These are phyloP conservation scores for Aplysia californica DNA, from an alignment of 1,140 invertebrate genomes.

Conservation along the genomic window DNA sequence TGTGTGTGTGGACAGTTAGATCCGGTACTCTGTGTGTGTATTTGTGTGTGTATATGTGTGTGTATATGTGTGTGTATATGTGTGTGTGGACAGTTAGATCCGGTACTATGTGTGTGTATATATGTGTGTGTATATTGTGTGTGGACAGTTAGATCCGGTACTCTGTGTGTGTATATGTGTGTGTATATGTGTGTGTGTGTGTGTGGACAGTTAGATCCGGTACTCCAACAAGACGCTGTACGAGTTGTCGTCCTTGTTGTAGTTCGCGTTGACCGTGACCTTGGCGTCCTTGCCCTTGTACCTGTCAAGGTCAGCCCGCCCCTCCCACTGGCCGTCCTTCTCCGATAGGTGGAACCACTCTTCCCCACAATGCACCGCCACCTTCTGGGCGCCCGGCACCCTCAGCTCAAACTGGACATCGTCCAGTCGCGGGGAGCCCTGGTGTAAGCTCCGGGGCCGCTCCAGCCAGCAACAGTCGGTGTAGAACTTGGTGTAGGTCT, in stretches of 20 bases:
- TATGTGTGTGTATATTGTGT: too few relatives aligned
- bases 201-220: conserved; percentile 38
- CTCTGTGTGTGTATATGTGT: too few relatives aligned
- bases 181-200: too few relatives aligned
- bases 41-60: too few relatives aligned
- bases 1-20: too few relatives aligned
- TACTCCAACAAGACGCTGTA: conserved; percentile 63
- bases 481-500: conserved; percentile 65
- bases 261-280: conserved; percentile 59
- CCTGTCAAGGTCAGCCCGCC: conserved; percentile 45
- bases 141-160: too few relatives aligned
- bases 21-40: too few relatives aligned
- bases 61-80: too few relatives aligned
- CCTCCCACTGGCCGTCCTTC: conserved; percentile 45
- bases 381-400: conserved; percentile 54
- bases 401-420: conserved; percentile 27
- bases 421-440: conserved; percentile 25
- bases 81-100: too few relatives aligned
- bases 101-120: too few relatives aligned
- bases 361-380: conserved; percentile 55
- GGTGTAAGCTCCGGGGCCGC: conserved; percentile 49
- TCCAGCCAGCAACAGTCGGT: conserved; percentile 63
- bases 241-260: conserved; percentile 44
- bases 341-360: conserved; percentile 62
- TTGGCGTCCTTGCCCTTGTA: conserved; percentile 43